Conservation (phyloP, 2,113 vertebrate genomes). For the Ptilonorhynchus violaceus region DNA sequence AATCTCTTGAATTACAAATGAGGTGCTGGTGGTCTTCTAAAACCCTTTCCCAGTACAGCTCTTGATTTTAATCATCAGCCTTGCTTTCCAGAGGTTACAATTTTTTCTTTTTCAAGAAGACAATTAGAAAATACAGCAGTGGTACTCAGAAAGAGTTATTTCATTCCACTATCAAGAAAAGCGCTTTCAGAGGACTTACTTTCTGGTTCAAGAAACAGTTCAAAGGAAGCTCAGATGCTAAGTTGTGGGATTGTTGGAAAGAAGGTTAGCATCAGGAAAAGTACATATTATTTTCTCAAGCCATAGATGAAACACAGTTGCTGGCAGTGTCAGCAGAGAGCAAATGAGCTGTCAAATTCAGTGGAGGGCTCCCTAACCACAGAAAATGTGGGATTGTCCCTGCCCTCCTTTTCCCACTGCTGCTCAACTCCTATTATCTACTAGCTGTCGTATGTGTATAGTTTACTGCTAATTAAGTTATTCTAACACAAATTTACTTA, state of each 20-base stretch:
- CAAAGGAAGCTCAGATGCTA: neutral
- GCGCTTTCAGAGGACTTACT: neutral
- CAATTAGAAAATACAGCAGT: slow-evolving; percentile 43
- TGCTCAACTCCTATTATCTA: neutral
- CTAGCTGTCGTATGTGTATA: neutral
- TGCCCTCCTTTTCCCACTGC: slow-evolving; percentile 22
- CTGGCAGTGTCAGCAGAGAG: neutral
- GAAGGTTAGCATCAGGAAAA: neutral
- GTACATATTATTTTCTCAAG: neutral
- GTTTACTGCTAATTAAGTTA: slow-evolving; percentile 59
- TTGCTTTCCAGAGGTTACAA: neutral
- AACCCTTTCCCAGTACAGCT: slow-evolving; percentile 35
- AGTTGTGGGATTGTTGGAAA: neutral
- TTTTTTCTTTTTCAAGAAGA: slow-evolving; percentile 3
- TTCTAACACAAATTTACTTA: slow-evolving; percentile 67
- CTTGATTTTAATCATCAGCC: slow-evolving; percentile 59
- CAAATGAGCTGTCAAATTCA: neutral
- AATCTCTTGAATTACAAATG: slow-evolving; percentile 65
- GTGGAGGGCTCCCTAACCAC: neutral
- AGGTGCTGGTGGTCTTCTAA: slow-evolving; percentile 35
- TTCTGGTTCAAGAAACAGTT: neutral
- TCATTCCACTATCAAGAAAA: neutral
- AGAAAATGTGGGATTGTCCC: slow-evolving; percentile 7
- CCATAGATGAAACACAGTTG: neutral
- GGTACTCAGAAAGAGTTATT: slow-evolving; percentile 3